Conservation (phyloP, 92 coral and sea anemone species). For the Parazoanthus darwini region DNA sequence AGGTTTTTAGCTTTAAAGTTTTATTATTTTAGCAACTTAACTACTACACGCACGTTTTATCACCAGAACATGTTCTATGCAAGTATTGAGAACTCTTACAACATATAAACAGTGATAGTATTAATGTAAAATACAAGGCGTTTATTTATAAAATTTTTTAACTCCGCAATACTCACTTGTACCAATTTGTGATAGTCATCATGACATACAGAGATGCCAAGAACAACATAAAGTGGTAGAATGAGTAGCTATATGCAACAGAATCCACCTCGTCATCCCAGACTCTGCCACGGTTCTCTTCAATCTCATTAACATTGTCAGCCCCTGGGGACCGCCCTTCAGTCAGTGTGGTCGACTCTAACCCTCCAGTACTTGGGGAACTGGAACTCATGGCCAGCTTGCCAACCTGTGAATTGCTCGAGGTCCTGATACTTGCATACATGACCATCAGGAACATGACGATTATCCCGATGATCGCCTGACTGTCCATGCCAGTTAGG, state of each 20-base stretch:
- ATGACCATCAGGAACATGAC: constrained; percentile 86
- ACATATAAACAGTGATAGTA: too few relatives aligned
- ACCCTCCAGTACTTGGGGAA: constrained; percentile 35
- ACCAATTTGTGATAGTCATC: constrained; percentile 95
- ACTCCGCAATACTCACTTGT: constrained; percentile 63
- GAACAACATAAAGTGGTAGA: constrained; percentile 80
- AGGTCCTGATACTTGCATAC: constrained; percentile 76
- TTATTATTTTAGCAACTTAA: too few relatives aligned
- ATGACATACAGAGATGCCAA: constrained; percentile 79
- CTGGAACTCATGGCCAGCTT: constrained; percentile 55
- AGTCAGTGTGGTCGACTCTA: constrained; percentile 65
- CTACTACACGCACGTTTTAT: too few relatives aligned
- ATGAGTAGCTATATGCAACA: constrained; percentile 87
- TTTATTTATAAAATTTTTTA: neutral
- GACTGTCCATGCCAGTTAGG: constrained; percentile 74
- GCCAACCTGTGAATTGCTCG: constrained; percentile 85
- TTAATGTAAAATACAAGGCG: too few relatives aligned
- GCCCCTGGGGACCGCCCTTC: constrained; percentile 44
- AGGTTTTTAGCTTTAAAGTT: too few relatives aligned
- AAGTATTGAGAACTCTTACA: too few relatives aligned
- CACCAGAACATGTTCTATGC: too few relatives aligned
- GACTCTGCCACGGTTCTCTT: constrained; percentile 57
- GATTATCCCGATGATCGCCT: constrained; percentile 74
- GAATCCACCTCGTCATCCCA: constrained; percentile 76
- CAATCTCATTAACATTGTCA: constrained; percentile 66